Conservation (phyloP, 1,140 invertebrate genomes). For the Nasonia vitripennis region DNA sequence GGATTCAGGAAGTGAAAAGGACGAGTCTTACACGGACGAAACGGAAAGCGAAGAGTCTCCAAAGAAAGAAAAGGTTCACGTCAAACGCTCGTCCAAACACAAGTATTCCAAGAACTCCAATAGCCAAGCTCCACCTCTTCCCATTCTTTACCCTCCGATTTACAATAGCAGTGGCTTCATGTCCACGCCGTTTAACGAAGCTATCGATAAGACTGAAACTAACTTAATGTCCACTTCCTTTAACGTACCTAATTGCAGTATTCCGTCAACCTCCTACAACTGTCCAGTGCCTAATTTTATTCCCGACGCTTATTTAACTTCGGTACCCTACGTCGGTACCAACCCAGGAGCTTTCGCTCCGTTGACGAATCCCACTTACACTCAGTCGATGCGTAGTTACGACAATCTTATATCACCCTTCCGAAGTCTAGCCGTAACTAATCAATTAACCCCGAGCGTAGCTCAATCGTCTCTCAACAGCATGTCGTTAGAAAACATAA, state of each 20-base stretch:
- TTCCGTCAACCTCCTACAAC: slow-evolving; percentile 39
- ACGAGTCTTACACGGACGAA: slow-evolving; percentile 70
- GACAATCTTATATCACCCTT: slow-evolving; percentile 64
- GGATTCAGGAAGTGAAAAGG: slow-evolving; percentile 72
- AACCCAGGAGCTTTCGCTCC: slow-evolving; percentile 48
- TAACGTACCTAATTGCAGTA: slow-evolving; percentile 57
- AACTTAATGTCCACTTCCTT: slow-evolving; percentile 63
- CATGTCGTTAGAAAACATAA: slow-evolving; percentile 53
- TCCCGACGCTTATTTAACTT: slow-evolving; percentile 34
- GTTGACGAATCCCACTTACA: slow-evolving; percentile 20
- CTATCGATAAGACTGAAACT: slow-evolving; percentile 58
- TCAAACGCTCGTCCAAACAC: slow-evolving; percentile 63
- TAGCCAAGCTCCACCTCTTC: slow-evolving; percentile 69
- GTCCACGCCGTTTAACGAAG: slow-evolving; percentile 64
- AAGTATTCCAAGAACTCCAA: slow-evolving; percentile 67
- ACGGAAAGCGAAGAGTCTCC: slow-evolving; percentile 66
- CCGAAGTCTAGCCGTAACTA: slow-evolving; percentile 54
- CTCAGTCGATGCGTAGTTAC: slow-evolving; percentile 47
- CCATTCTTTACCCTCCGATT: slow-evolving; percentile 59
- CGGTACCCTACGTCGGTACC: slow-evolving; percentile 35
- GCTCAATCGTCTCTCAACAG: slow-evolving; percentile 50
- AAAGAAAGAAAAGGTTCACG: slow-evolving; percentile 60
- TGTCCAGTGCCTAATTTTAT: slow-evolving; percentile 45
- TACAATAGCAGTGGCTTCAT: slow-evolving; percentile 61
- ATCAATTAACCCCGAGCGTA: slow-evolving; percentile 47